Base-by-base conservation (phyloP, 2,888 invertebrate species). In the Drosophila sordidula region DNA sequence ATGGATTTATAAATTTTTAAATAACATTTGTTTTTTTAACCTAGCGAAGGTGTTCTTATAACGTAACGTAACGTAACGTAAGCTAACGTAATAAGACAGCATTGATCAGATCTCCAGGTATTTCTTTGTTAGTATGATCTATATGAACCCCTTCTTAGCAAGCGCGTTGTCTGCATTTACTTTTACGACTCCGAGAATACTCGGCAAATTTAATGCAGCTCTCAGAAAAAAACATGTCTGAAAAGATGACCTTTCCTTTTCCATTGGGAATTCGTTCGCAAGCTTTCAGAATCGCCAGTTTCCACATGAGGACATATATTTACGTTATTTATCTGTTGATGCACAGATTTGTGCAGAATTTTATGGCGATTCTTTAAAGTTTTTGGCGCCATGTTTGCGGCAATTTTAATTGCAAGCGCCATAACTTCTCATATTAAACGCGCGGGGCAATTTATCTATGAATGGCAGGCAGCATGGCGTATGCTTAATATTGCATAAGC, bases 401-500 rank as follows among this genome's bases (percentile, higher is more conserved):
- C 12, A 22, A 52, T 64, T 78, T 75, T 78, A 84, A 81, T 84
- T 81, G 79, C 73, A 32, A 16, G 41, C 41, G 50, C 73, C 66
- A 83, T 80, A 83, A 76, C 70, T 86, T 83, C 80, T 86, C 83
- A 83, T 80, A 83, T 85, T 82, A 87, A 84, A 72, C 68, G 57
- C 67, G 61, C 36, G 64, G 64, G 71, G 71, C 78, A 84, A 85
- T 85, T 87, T 85, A 85, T 87, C 82, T 87, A 75, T 78, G 75
- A 73, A 67, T 73, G 80, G 75, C 85, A 85, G 76, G 16, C 75
- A 58, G 62, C 78, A 59, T 76, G 85, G 79, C 81, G 75, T 75
- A 78, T 87, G 72, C 82, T 85, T 87, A 87, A 87, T 82, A 78
- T 87, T 77, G 77, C 70, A 84, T 78, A 67, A 83, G 63, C 67